Evolutionary conservation across 2,113 vertebrate genomes (phyloP).

Genomic region (Tricholaema leucomelas): DNA sequence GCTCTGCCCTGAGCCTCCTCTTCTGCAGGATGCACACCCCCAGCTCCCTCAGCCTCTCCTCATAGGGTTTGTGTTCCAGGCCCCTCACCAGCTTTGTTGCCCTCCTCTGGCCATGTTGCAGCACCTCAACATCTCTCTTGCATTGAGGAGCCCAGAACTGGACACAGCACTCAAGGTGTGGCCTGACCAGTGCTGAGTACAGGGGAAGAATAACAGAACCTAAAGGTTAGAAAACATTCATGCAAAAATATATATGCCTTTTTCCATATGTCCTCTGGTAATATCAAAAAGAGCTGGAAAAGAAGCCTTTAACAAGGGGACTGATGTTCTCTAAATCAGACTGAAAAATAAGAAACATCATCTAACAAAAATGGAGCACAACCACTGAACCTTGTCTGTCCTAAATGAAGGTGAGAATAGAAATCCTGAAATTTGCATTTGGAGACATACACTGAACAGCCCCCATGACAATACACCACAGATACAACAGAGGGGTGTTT

Average conservation of each 20-base stretch:
- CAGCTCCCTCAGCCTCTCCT: too few relatives aligned
- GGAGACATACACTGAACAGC: neutral
- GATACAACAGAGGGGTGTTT: rapidly evolving
- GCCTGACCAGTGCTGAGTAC: too few relatives aligned
- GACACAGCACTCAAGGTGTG: too few relatives aligned
- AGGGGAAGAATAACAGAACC: too few relatives aligned
- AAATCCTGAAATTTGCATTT: neutral
- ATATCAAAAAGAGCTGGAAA: neutral
- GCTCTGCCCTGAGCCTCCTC: too few relatives aligned
- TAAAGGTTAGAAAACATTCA: neutral
- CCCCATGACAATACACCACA: neutral
- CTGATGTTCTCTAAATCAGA: too few relatives aligned
- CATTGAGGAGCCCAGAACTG: too few relatives aligned
- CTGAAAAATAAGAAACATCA: neutral
- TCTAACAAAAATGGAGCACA: neutral
- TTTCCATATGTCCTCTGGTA: neutral
- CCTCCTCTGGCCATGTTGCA: too few relatives aligned
- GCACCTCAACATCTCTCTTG: too few relatives aligned
- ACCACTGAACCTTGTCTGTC: neutral
- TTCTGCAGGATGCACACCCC: too few relatives aligned
- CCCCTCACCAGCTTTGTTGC: too few relatives aligned
- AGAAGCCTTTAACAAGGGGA: neutral
- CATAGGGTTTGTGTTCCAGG: too few relatives aligned
- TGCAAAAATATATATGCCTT: neutral
- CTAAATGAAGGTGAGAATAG: neutral